phyloP scores from a whole-genome alignment of 1,140 invertebrate species.

The Kradibia gibbosae region DNA sequence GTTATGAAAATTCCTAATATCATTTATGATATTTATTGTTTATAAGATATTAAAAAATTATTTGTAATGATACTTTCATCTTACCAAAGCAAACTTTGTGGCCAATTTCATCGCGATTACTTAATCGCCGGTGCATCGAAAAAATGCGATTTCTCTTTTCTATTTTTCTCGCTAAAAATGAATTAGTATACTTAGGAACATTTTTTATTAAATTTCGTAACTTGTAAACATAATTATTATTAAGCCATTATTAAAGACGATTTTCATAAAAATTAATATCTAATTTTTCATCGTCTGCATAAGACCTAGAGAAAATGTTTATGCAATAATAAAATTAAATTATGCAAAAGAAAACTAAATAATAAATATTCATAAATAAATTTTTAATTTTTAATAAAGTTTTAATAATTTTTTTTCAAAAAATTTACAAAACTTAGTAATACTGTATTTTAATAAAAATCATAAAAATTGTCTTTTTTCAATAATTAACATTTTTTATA shows the following conservation, averaged over 20 bases:
- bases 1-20: no score
- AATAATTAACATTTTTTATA: no score
- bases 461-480: no score
- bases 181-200: not conserved
- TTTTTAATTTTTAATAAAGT: not conserved
- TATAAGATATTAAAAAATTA: not conserved
- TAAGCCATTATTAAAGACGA: not conserved
- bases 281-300: not conserved
- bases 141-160: conserved; percentile 61
- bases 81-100: conserved; percentile 70
- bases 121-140: conserved; percentile 58
- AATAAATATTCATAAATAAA: no score
- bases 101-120: conserved; percentile 58
- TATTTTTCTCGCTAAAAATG: conserved; percentile 58
- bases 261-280: no score
- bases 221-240: not conserved
- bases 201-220: not conserved
- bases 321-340: no score
- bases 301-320: no score
- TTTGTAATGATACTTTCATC: conserved; percentile 20
- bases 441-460: no score
- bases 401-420: not conserved
- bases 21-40: not conserved
- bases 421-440: no score
- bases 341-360: no score